A percentile compares a stretch with the other conserved stretches of the same genome.
Evolutionary conservation across 2,797 vertebrate species (phyloP).

Genomic region (Rhinatrema bivittatum): DNA sequence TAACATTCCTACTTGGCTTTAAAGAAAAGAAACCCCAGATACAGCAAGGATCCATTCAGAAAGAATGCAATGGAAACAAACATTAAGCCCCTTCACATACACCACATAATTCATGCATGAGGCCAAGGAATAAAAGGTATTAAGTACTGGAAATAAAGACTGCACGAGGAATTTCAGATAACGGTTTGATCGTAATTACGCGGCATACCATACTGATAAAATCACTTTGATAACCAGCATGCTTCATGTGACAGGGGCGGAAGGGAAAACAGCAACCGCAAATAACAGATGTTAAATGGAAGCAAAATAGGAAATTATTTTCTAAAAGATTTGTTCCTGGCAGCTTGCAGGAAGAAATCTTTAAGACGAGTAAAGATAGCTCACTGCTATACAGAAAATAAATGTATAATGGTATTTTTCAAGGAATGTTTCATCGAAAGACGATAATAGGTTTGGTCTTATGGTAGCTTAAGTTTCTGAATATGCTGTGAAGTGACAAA

Average conservation of each 20-base stretch:
- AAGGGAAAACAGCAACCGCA: slow-evolving; percentile 39
- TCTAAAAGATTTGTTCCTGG: slow-evolving; percentile 27
- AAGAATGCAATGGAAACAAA: slow-evolving; percentile 69
- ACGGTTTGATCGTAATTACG: slow-evolving; percentile 76
- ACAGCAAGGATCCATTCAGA: slow-evolving; percentile 57
- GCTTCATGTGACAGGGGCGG: slow-evolving; percentile 40
- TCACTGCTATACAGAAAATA: slow-evolving; percentile 33
- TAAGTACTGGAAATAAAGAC: slow-evolving; percentile 60
- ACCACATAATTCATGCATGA: slow-evolving; percentile 68
- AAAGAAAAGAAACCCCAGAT: slow-evolving; percentile 54
- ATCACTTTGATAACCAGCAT: slow-evolving; percentile 65
- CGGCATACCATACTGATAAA: slow-evolving; percentile 63
- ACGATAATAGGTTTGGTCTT: no score
- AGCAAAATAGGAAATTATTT: slow-evolving; percentile 40
- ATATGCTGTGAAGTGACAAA: neutral
- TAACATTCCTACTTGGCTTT: slow-evolving; percentile 66
- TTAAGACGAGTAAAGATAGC: slow-evolving; percentile 33
- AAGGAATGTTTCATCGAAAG: no score
- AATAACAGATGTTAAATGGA: slow-evolving; percentile 49
- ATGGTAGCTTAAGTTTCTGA: no score
- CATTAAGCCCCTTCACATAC: slow-evolving; percentile 71
- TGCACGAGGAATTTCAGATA: slow-evolving; percentile 79
- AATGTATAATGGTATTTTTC: no score
- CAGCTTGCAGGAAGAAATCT: slow-evolving; percentile 18
- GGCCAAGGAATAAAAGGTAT: slow-evolving; percentile 69